Evolutionary conservation across 2,797 vertebrate species (phyloP), one percentile per base, ranked within the genome.

Genomic region (Protonibea diacanthus): DNA sequence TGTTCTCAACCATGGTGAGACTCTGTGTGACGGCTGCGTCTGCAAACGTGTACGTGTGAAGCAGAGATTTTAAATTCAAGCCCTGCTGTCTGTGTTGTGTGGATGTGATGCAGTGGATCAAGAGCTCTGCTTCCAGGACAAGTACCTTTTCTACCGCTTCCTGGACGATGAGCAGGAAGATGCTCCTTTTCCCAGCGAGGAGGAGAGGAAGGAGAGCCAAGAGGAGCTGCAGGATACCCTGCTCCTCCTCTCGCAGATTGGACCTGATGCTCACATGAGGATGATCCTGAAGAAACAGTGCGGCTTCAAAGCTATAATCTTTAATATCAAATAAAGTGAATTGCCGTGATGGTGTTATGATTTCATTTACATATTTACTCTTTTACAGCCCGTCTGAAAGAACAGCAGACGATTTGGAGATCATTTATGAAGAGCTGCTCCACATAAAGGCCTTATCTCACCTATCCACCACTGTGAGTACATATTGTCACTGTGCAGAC

Each of bases 391-490:
- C 97, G 20, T 96, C 96, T 71, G 98, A 99, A 93, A 97, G 98
- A 91, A 97, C 95, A 21, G 87, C 94, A 44, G 98, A 99, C 90
- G 98, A 99, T 88, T 93, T 99, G 75, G 98, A 99, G 94, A 98
- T 99, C 70, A 97, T 99, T 92, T 98, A 97, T 83, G 98, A 99
- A 87, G 98, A 99, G 90, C 94, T 99, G 84, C 96, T 99, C 66
- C 98, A 99, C 87, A 99, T 99, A 87, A 99, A 99, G 88, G 98
- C 98, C 79, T 97, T 99, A 92, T 98, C 98, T 83, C 97, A 99
- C 88, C 96, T 99, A 57, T 98, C 98, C 81, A 99, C 97, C 68
- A 99, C 98, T 78, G 98, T 99, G 94, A 97, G 95, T 91, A 49
- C 15, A 60, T 12, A 29, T 6, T 27, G 21, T 21, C 15, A 45